Base-by-base conservation (phyloP, 2,113 vertebrate genomes). In the Atrichornis clamosus region DNA sequence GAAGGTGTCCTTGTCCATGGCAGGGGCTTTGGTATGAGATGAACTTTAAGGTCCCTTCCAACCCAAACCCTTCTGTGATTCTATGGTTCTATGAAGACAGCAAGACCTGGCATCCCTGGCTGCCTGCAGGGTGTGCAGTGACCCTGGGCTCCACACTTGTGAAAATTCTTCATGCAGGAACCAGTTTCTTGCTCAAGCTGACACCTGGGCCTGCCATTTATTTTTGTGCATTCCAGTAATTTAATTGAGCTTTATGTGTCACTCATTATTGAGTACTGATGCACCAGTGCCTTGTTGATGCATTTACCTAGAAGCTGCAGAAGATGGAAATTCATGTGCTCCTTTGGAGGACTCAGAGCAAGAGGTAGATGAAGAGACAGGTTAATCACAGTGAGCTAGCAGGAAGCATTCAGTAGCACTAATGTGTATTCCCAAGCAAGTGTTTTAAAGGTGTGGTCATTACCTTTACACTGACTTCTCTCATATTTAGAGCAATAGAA, bases 71-170 rank as follows among this genome's bases (percentile, higher is more conserved):
- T 63, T 47, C 56, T 87, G 15, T 87, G 53, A 70, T 20, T 70
- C 19, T 47, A 16, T 63, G 47, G 63, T 47, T 79, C 70, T 49
- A 22, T 72, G 32, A 62, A 58, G 35, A 8, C 1, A 7, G 12
- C 8, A 12, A 58, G 30, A 33, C 4, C 15, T 47, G 3, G 13
- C 32, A 26, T n/a, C 49, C 49, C 19, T 46, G 15, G 53, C 65
- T 44, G 59, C 32, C 41, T 27, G 27, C 37, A 17, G 44, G 9
- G 3, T 16, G 2, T 17, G 37, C 44, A 35, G 52, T 0, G 1
- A 12, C 47, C 32, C 28, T 6, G 21, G 18, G 28, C 33, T 14
- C 37, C 2, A 8, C 18, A 16, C 41, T 49, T 20, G 23, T 7
- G 18, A 15, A 37, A 2, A 9, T 17, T 35, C 5, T 15, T 44